Conservation (phyloP, 2,797 vertebrate genomes). For the Enteromius fasciolatus region DNA sequence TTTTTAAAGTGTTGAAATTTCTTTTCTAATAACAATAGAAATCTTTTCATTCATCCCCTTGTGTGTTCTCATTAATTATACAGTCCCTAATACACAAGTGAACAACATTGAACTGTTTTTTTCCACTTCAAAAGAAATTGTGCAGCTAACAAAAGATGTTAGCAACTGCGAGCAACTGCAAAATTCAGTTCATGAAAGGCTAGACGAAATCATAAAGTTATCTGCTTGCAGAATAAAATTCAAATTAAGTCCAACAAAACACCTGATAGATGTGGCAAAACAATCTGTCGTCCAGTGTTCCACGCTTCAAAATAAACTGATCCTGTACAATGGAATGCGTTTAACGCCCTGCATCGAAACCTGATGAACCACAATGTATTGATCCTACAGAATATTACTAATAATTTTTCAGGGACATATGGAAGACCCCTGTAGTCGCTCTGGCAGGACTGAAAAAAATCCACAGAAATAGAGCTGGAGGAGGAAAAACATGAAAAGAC, state of each 20-base stretch:
- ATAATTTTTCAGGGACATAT: constrained; percentile 21
- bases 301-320: not conserved
- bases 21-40: constrained; percentile 22
- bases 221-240: constrained; percentile 50
- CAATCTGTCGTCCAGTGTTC: constrained; percentile 14
- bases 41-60: constrained; percentile 29
- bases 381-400: constrained; percentile 38
- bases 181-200: constrained; percentile 60
- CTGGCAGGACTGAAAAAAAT: constrained; percentile 31
- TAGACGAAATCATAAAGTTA: constrained; percentile 26
- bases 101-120: constrained; percentile 56
- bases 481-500: constrained; percentile 44
- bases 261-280: constrained; percentile 5
- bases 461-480: constrained; percentile 49
- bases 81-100: constrained; percentile 46
- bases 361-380: constrained; percentile 29
- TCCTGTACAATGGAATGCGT: constrained; percentile 23
- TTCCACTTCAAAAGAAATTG: not conserved
- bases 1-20: constrained; percentile 24
- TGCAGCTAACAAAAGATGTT: constrained; percentile 51
- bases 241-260: constrained; percentile 39
- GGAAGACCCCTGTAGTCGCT: constrained; percentile 17
- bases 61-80: constrained; percentile 29
- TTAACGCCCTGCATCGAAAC: constrained; percentile 1
- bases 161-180: constrained; percentile 37